These are phyloP conservation scores for Aselliscus stoliczkanus DNA, from an alignment of 2,797 vertebrate genomes.

Conservation along the genomic window DNA sequence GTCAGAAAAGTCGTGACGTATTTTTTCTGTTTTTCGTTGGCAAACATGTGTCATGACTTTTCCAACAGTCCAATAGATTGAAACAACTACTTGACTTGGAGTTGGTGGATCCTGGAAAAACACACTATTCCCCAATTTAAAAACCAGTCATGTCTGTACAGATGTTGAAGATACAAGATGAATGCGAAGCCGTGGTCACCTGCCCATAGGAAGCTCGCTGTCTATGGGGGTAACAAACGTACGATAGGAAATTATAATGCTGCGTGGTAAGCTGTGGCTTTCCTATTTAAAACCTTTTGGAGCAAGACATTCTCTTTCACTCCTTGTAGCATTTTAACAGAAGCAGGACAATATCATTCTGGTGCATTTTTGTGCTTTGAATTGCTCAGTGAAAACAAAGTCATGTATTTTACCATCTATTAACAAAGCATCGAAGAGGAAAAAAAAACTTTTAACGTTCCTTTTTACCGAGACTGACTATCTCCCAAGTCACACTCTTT, in stretches of 20 bases:
- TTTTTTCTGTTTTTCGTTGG: too few relatives aligned
- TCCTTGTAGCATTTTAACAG: background rate
- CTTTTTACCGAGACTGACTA: constrained; percentile 51
- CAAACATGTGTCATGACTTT: too few relatives aligned
- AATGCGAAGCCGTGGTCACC: background rate
- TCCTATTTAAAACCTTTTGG: background rate
- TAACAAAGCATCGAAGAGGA: background rate
- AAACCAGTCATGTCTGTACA: background rate
- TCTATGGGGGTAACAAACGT: background rate
- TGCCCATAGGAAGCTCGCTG: background rate
- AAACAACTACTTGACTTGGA: too few relatives aligned
- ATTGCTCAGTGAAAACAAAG: background rate
- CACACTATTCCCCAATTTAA: too few relatives aligned
- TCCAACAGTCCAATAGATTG: too few relatives aligned
- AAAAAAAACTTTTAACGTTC: constrained; percentile 45
- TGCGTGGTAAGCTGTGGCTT: background rate
- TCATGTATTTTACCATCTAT: background rate
- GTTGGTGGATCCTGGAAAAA: too few relatives aligned
- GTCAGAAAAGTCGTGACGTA: too few relatives aligned
- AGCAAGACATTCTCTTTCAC: background rate
- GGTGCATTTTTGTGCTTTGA: background rate
- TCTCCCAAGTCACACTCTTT: constrained; percentile 42
- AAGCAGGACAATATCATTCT: background rate
- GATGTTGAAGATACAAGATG: background rate
- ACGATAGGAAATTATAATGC: background rate